Evolutionary conservation across 2,888 invertebrate genomes (phyloP).

Genomic region (Apantesis nais): DNA sequence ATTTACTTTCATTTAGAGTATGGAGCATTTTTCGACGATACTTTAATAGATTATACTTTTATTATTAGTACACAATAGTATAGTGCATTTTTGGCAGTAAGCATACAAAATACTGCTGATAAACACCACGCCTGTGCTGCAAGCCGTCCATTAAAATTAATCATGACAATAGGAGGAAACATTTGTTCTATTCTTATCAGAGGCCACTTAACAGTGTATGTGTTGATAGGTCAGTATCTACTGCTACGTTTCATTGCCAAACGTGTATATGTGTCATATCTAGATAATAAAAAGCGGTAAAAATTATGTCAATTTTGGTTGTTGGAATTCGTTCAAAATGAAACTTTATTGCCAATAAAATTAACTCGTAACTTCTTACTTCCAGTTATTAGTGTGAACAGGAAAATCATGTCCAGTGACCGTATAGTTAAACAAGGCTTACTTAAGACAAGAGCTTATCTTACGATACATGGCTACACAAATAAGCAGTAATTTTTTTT

Average conservation of each 20-base stretch:
- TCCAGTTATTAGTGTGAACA: too few species aligned
- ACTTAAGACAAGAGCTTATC: too few species aligned
- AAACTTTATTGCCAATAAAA: background rate
- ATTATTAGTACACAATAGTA: background rate
- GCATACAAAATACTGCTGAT: background rate
- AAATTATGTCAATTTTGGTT: background rate
- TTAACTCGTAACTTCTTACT: too few species aligned
- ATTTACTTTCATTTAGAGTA: too few species aligned
- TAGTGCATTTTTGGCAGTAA: background rate
- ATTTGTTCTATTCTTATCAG: background rate
- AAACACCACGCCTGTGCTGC: background rate
- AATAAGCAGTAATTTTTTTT: too few species aligned
- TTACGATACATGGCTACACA: too few species aligned
- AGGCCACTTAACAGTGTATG: background rate
- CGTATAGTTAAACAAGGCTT: too few species aligned
- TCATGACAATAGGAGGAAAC: background rate
- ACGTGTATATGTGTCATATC: background rate
- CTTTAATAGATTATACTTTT: too few species aligned
- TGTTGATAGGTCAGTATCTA: constrained; percentile 7
- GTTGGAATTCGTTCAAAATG: background rate
- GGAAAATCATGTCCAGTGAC: too few species aligned
- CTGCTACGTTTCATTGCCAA: background rate
- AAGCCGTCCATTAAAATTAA: background rate
- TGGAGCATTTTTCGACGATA: background rate
- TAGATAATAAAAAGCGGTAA: background rate